These are phyloP conservation scores for Diarsia mendica DNA, from an alignment of 2,888 invertebrate species.

Conservation along the genomic window DNA sequence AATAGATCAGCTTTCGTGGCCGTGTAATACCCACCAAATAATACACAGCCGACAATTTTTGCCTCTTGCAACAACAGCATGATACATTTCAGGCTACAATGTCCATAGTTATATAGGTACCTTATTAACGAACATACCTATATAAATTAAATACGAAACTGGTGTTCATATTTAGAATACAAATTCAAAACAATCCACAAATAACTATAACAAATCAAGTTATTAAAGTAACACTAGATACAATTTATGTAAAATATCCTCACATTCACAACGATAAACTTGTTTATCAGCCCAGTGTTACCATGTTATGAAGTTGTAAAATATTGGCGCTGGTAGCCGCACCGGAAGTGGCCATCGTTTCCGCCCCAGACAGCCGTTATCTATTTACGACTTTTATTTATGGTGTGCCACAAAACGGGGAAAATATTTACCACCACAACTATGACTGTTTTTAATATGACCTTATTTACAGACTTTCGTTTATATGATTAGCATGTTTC, in stretches of 20 bases:
- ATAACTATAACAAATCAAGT: constrained; percentile 15
- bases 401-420: constrained; percentile 35
- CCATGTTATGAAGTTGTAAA: constrained; percentile 63
- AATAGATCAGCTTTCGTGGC: background rate
- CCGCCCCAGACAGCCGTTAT: constrained; percentile 71
- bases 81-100: too few relatives aligned
- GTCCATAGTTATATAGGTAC: too few relatives aligned
- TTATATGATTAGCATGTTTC: constrained; percentile 14
- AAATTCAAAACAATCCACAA: background rate
- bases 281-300: constrained; percentile 53
- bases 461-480: constrained; percentile 22
- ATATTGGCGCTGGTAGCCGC: constrained; percentile 52
- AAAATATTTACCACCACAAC: constrained; percentile 34
- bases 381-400: constrained; percentile 66
- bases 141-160: too few relatives aligned
- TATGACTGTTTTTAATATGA: constrained; percentile 13
- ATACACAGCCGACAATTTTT: background rate
- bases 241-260: constrained; percentile 17
- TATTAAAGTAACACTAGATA: constrained; percentile 6
- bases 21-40: background rate
- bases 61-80: too few relatives aligned
- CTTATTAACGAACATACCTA: too few relatives aligned
- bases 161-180: background rate
- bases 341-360: constrained; percentile 69
- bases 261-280: constrained; percentile 23